Percentiles rank a stretch among this genome's conserved stretches.
Conservation (phyloP, 2,797 vertebrate species). For the Avahi laniger region DNA sequence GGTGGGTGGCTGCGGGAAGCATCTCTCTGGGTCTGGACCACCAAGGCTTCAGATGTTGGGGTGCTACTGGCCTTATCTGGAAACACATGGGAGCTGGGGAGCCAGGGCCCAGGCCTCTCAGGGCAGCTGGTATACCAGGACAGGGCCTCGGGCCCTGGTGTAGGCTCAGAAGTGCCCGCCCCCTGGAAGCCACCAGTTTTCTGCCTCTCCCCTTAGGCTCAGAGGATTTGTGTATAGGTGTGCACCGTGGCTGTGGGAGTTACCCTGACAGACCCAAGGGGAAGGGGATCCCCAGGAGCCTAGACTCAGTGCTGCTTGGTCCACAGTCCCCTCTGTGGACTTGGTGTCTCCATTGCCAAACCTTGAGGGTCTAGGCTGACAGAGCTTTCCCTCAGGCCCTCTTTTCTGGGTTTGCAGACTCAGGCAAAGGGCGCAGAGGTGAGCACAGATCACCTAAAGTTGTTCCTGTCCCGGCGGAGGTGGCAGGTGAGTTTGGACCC, state of each 20-base stretch:
- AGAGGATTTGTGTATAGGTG: background rate
- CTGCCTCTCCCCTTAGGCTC: background rate
- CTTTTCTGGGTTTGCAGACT: constrained; percentile 84
- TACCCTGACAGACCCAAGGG: background rate
- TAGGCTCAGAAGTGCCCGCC: background rate
- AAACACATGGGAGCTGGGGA: background rate
- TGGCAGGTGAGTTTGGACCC: constrained; percentile 92
- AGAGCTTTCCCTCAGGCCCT: constrained; percentile 12
- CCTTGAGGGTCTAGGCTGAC: background rate
- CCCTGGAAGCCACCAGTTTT: background rate
- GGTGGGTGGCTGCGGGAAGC: background rate
- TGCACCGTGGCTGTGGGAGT: background rate
- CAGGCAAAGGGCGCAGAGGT: constrained; percentile 93
- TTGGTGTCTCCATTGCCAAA: background rate
- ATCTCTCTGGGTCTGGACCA: background rate
- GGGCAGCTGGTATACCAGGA: background rate
- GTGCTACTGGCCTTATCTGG: background rate
- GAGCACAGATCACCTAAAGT: constrained; percentile 93
- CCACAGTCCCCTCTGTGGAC: background rate
- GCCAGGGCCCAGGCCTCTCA: background rate
- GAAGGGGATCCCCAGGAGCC: background rate
- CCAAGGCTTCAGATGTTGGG: background rate
- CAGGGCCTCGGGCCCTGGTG: background rate
- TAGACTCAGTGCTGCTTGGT: background rate
- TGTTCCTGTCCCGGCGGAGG: constrained; percentile 95